Base-by-base conservation (phyloP, 2,888 invertebrate species). In the Torymus aiolomorphi region DNA sequence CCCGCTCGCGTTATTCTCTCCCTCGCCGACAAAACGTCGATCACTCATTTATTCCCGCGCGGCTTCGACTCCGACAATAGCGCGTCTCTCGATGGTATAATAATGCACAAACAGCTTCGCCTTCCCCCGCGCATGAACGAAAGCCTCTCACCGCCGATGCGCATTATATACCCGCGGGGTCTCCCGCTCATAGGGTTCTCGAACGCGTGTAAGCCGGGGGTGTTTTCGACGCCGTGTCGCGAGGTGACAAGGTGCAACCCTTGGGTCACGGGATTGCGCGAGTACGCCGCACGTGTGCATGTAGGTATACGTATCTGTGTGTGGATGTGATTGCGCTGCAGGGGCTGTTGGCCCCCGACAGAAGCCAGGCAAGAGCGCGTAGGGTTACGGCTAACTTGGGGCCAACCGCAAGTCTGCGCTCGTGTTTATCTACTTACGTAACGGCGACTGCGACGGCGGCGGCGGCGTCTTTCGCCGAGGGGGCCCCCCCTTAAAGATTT, bases 341-440 rank as follows among this genome's bases (percentile, higher is more conserved):
- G 87, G 90, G 89, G 89, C 88, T 89, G 89, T 90, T 89, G 89
- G 88, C 88, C 88, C 88, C 88, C 88, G 89, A 89, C 89, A 87
- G 90, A 90, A 90, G 90, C 90, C 90, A 88, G 87, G 86, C 84
- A 90, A 89, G 85, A 87, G 86, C 88, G 87, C 87, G 86, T 89
- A 87, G 87, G 88, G 87, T 90, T 89, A 88, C 88, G 82, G 85
- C 84, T 86, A 88, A 89, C 88, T 87, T 83, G 86, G 87, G 86
- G 87, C 85, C 87, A 87, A 89, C 88, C 89, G 84, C 89, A 86
- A 86, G 16, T 18, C 49, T 56, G 56, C 16, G 16, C 56, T 18
- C 24, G 62, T 72, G 57, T 76, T 73, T 79, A 76, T 73, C 73
- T 79, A 74, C 76, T 81, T 81, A 81, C 12, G 79, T 69, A 76